Percentiles rank a stretch among this genome's conserved stretches.
These are phyloP conservation scores for Lithobates sylvaticus DNA, from an alignment of 2,797 vertebrate genomes.

Conservation along the genomic window DNA sequence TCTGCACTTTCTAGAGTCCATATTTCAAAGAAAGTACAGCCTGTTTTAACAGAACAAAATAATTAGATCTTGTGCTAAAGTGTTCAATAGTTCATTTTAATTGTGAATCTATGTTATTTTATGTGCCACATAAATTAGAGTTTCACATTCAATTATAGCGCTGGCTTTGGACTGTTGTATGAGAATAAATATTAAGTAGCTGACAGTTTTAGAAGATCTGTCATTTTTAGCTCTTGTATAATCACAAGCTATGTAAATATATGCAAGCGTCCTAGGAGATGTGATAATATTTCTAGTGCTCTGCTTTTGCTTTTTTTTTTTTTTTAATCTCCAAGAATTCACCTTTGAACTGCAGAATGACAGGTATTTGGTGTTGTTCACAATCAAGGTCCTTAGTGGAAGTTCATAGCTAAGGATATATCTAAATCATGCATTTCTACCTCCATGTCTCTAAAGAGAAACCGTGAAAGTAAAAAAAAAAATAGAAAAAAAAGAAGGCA, in stretches of 20 bases:
- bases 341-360: neutral
- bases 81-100: constrained; percentile 45
- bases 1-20: neutral
- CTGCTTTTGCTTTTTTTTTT: constrained; percentile 8
- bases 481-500: neutral
- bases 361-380: constrained; percentile 4
- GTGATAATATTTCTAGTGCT: constrained; percentile 11
- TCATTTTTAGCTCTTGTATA: constrained; percentile 32
- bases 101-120: constrained; percentile 50
- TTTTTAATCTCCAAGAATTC: constrained; percentile 7
- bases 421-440: neutral
- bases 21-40: constrained; percentile 34
- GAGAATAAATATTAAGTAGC: constrained; percentile 38
- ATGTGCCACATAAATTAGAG: constrained; percentile 40
- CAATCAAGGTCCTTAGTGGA: constrained; percentile 12
- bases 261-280: constrained; percentile 31
- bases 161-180: constrained; percentile 23
- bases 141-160: constrained; percentile 27
- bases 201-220: constrained; percentile 43
- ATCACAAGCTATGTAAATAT: constrained; percentile 44
- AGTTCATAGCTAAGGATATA: neutral
- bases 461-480: neutral
- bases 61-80: constrained; percentile 43
- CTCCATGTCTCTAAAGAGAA: neutral
- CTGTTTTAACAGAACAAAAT: constrained; percentile 25